A percentile compares a stretch with the other conserved stretches of the same genome.
Evolutionary conservation across 2,888 invertebrate species (phyloP).

Genomic region (Agrotis puta): DNA sequence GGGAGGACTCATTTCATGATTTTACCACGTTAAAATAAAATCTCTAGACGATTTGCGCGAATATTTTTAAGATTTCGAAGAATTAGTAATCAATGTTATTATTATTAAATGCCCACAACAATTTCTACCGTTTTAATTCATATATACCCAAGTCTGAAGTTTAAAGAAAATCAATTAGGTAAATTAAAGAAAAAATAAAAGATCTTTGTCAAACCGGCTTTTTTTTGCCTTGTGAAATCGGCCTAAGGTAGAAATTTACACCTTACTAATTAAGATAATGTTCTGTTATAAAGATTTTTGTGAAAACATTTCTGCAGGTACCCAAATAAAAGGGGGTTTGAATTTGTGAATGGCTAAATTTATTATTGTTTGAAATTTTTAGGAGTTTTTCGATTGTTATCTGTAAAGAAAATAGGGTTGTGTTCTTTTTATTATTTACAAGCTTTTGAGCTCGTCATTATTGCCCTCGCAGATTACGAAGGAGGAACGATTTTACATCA

Average conservation of each 20-base stretch:
- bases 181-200: too few species aligned
- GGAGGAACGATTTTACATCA: too few species aligned
- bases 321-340: slow-evolving; percentile 54
- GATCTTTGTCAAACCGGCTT: too few species aligned
- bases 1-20: too few species aligned
- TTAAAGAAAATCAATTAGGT: slow-evolving; percentile 42
- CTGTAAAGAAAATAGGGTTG: slow-evolving; percentile 17
- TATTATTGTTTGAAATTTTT: slow-evolving; percentile 58
- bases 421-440: slow-evolving; percentile 37
- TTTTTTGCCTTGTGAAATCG: slow-evolving; percentile 33
- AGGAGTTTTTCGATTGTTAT: slow-evolving; percentile 47
- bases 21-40: too few species aligned
- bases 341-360: slow-evolving; percentile 70
- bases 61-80: too few species aligned
- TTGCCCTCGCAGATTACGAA: too few species aligned
- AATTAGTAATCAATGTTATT: background rate
- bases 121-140: background rate
- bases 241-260: slow-evolving; percentile 71
- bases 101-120: background rate
- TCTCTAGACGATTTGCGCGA: too few species aligned
- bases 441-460: too few species aligned
- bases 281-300: slow-evolving; percentile 71
- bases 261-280: slow-evolving; percentile 80
- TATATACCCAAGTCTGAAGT: background rate
- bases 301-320: slow-evolving; percentile 68